Percentiles rank a stretch among this genome's conserved stretches.
Evolutionary conservation across 35 echinoderm and acorn worm genomes (phyloP).

Genomic region (Hemicentrotus pulcherrimus): DNA sequence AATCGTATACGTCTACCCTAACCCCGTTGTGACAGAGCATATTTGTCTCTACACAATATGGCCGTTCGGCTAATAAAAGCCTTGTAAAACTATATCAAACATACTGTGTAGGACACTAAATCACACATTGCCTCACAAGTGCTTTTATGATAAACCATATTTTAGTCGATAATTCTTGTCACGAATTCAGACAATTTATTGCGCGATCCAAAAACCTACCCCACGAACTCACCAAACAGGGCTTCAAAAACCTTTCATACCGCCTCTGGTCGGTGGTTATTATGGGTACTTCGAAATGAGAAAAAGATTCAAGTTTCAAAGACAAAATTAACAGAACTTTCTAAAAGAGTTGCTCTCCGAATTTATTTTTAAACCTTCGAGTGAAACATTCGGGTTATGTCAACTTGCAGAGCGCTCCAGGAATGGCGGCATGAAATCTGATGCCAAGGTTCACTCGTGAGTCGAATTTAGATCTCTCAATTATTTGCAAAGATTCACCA

Average conservation of each 20-base stretch:
- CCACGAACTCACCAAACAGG: not conserved
- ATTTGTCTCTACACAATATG: too few relatives aligned
- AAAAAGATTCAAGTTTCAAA: not conserved
- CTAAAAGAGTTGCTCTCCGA: not conserved
- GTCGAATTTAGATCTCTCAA: constrained; percentile 3
- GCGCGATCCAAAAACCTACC: too few relatives aligned
- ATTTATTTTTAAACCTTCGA: not conserved
- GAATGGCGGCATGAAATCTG: not conserved
- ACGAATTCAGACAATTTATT: too few relatives aligned
- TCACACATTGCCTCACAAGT: too few relatives aligned
- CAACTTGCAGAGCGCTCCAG: not conserved
- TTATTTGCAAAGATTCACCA: not conserved
- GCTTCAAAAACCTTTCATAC: not conserved
- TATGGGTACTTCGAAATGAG: not conserved
- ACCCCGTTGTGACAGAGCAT: too few relatives aligned
- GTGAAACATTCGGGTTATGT: constrained; percentile 2
- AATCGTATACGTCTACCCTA: not conserved
- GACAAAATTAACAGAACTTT: not conserved
- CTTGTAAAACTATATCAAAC: too few relatives aligned
- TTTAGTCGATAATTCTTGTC: too few relatives aligned
- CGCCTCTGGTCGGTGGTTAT: not conserved
- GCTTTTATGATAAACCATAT: too few relatives aligned
- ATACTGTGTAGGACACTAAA: too few relatives aligned
- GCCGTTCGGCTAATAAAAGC: too few relatives aligned
- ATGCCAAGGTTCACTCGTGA: not conserved